Evolutionary conservation across 1,140 invertebrate genomes (phyloP).

Genomic region (Venturia canescens): DNA sequence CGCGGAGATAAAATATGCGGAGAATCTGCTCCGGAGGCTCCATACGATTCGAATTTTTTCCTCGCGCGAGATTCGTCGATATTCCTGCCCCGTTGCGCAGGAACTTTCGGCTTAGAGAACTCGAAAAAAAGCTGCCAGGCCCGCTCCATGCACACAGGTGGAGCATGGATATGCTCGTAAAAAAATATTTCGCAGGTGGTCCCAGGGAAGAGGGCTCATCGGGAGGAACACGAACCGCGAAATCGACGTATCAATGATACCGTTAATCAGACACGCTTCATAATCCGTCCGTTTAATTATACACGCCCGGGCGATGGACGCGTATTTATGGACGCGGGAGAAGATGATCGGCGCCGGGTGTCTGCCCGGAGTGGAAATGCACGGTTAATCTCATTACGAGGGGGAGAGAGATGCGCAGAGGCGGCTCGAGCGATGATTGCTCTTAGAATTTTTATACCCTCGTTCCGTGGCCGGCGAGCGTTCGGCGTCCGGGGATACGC

Average conservation of each 20-base stretch:
- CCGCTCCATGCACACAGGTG: constrained; percentile 6
- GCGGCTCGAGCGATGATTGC: constrained; percentile 54
- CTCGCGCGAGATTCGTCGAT: too few relatives aligned
- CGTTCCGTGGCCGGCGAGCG: constrained; percentile 15
- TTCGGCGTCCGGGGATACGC: constrained; percentile 8
- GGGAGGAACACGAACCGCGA: constrained; percentile 55
- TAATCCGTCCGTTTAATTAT: constrained; percentile 71
- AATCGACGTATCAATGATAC: constrained; percentile 62
- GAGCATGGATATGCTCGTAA: not conserved
- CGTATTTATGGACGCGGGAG: not conserved
- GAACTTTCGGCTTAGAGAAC: not conserved
- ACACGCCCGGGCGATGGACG: constrained; percentile 58
- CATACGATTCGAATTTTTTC: too few relatives aligned
- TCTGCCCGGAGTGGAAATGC: not conserved
- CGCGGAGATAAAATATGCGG: too few relatives aligned
- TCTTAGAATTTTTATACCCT: constrained; percentile 47
- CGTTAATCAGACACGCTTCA: constrained; percentile 62
- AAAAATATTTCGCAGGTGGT: constrained; percentile 33
- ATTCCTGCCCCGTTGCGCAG: too few relatives aligned
- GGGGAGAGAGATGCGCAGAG: constrained; percentile 42
- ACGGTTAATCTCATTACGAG: constrained; percentile 68
- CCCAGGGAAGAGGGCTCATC: constrained; percentile 26
- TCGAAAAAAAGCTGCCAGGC: not conserved
- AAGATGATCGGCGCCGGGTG: not conserved
- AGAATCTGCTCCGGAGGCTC: too few relatives aligned